A percentile compares a stretch with the other conserved stretches of the same genome.
Conservation (phyloP, 2,797 vertebrate genomes). For the Myotis planiceps region DNA sequence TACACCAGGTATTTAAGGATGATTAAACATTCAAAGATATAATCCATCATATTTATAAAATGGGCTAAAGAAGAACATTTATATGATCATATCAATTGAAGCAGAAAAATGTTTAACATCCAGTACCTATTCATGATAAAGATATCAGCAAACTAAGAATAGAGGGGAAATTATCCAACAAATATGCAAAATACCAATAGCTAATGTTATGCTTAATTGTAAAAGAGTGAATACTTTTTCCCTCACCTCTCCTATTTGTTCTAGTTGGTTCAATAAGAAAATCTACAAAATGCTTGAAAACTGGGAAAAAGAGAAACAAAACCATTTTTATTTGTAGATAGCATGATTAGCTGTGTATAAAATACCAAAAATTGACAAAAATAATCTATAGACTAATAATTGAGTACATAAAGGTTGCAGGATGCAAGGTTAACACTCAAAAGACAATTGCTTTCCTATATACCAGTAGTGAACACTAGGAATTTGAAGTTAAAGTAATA, state of each 20-base stretch:
- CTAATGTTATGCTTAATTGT: not conserved
- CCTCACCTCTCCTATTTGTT: not conserved
- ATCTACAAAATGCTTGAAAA: not conserved
- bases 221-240: not conserved
- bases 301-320: not conserved
- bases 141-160: not conserved
- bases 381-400: not conserved
- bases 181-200: not conserved
- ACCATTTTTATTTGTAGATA: not conserved
- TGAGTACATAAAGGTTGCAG: not conserved
- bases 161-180: not conserved
- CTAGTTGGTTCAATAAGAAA: conserved; percentile 3
- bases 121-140: not conserved
- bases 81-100: not conserved
- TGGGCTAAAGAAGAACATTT: not conserved
- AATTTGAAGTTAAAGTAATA: not conserved
- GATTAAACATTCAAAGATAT: not conserved
- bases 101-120: not conserved
- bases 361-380: not conserved
- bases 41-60: not conserved
- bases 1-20: not conserved
- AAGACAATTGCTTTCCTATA: not conserved
- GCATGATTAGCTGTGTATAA: not conserved
- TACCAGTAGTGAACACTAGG: not conserved
- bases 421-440: not conserved